Conservation (phyloP, 2,113 vertebrate genomes). For the Porphyrio hochstetteri region DNA sequence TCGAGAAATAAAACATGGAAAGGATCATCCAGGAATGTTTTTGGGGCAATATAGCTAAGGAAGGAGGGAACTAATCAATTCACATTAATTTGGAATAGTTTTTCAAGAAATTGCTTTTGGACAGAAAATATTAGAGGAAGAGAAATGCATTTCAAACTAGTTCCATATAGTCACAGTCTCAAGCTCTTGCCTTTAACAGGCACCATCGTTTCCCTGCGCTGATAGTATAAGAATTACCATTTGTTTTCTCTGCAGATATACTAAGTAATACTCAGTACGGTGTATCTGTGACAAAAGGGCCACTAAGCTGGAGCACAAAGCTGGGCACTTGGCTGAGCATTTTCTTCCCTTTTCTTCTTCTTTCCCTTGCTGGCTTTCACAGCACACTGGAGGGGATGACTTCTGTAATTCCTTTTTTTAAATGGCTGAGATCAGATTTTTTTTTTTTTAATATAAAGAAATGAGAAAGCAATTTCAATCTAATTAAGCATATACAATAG, state of each 20-base stretch:
- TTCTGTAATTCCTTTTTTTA: conserved; percentile 17
- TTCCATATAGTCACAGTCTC: not conserved
- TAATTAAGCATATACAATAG: conserved; percentile 35
- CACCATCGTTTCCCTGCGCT: not conserved
- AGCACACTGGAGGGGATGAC: not conserved
- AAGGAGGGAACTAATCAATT: not conserved
- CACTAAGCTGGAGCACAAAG: not conserved
- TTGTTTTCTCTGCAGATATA: not conserved
- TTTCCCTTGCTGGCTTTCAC: not conserved
- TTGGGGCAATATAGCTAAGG: not conserved
- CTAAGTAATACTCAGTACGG: not conserved
- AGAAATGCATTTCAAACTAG: not conserved
- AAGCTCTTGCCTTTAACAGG: not conserved
- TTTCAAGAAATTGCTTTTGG: not conserved
- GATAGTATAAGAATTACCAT: not conserved
- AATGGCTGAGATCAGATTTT: conserved; percentile 41
- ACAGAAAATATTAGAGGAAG: not conserved
- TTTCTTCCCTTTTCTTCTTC: not conserved
- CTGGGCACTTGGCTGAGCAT: not conserved
- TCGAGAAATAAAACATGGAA: not conserved
- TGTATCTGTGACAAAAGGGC: not conserved
- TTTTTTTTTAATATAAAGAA: not conserved
- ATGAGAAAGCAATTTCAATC: conserved; percentile 6
- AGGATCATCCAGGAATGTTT: not conserved
- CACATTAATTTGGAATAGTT: not conserved